These are phyloP conservation scores for Phyllotis vaccarum DNA, from an alignment of 2,797 vertebrate species.

Conservation along the genomic window DNA sequence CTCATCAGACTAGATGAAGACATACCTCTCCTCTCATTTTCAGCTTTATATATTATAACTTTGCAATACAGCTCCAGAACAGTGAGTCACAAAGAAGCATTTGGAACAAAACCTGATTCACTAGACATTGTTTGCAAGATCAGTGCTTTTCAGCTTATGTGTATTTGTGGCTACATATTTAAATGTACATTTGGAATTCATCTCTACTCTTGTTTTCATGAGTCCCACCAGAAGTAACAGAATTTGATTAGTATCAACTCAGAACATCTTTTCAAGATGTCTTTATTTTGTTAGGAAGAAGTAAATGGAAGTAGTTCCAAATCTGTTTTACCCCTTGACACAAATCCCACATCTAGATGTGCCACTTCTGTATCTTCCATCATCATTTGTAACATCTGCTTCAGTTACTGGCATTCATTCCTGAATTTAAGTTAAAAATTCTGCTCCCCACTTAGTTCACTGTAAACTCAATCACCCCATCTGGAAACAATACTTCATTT, in stretches of 20 bases:
- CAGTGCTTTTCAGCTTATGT: conserved; percentile 52
- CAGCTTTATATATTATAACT: conserved; percentile 14
- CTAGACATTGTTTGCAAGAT: not conserved
- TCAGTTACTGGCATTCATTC: conserved; percentile 39
- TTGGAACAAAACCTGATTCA: conserved; percentile 30
- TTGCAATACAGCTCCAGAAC: conserved; percentile 12
- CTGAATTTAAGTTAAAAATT: conserved; percentile 46
- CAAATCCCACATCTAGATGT: not conserved
- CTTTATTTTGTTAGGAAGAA: conserved; percentile 55
- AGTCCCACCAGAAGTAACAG: not conserved
- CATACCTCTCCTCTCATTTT: not conserved
- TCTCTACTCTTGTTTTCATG: conserved; percentile 8
- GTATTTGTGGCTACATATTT: conserved; percentile 18
- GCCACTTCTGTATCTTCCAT: not conserved
- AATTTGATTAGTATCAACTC: conserved; percentile 21
- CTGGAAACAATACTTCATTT: not conserved
- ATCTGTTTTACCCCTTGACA: not conserved
- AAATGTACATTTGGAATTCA: not conserved
- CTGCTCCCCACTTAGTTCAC: not conserved
- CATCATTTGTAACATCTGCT: conserved; percentile 30
- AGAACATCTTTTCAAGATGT: conserved; percentile 6
- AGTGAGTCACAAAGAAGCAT: conserved; percentile 40
- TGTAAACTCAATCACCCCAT: not conserved
- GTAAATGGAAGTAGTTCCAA: not conserved
- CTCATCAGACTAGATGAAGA: conserved; percentile 3